These are phyloP conservation scores for Forbesichthys agassizii DNA, from an alignment of 2,113 vertebrate species.

Conservation along the genomic window DNA sequence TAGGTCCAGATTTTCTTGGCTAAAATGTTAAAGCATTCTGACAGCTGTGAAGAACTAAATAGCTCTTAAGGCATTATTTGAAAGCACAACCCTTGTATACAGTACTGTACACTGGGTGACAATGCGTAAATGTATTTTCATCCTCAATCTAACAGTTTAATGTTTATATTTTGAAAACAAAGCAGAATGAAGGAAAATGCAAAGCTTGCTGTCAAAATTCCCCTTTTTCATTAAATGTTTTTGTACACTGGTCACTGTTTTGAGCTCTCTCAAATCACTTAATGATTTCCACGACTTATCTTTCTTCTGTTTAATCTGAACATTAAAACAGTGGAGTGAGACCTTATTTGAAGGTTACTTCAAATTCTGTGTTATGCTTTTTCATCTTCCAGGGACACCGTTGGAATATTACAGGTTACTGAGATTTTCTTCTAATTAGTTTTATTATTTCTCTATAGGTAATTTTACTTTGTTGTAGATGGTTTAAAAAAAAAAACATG, in stretches of 20 bases:
- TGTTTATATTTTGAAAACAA: slow-evolving; percentile 65
- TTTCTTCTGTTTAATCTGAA: slow-evolving; percentile 63
- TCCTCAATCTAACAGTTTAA: slow-evolving; percentile 52
- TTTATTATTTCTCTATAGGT: slow-evolving; percentile 51
- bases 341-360: slow-evolving; percentile 61
- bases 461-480: slow-evolving; percentile 61
- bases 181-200: slow-evolving; percentile 54
- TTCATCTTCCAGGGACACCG: slow-evolving; percentile 66
- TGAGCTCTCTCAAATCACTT: slow-evolving; percentile 66
- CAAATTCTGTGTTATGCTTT: slow-evolving; percentile 56
- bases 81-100: slow-evolving; percentile 46
- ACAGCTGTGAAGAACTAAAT: slow-evolving; percentile 71
- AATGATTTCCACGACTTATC: slow-evolving; percentile 65
- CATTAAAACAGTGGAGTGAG: slow-evolving; percentile 67
- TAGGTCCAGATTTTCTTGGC: slow-evolving; percentile 37
- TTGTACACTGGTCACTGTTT: slow-evolving; percentile 28
- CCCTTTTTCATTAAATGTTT: slow-evolving; percentile 40
- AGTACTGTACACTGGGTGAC: slow-evolving; percentile 36
- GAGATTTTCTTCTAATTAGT: slow-evolving; percentile 57
- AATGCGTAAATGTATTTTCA: slow-evolving; percentile 58
- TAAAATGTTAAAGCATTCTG: slow-evolving; percentile 65
- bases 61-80: slow-evolving; percentile 67
- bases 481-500: slow-evolving; percentile 35
- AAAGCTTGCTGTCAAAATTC: slow-evolving; percentile 53
- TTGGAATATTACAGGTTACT: slow-evolving; percentile 57